Conservation (phyloP, 2,888 invertebrate genomes). For the Trilocha varians region DNA sequence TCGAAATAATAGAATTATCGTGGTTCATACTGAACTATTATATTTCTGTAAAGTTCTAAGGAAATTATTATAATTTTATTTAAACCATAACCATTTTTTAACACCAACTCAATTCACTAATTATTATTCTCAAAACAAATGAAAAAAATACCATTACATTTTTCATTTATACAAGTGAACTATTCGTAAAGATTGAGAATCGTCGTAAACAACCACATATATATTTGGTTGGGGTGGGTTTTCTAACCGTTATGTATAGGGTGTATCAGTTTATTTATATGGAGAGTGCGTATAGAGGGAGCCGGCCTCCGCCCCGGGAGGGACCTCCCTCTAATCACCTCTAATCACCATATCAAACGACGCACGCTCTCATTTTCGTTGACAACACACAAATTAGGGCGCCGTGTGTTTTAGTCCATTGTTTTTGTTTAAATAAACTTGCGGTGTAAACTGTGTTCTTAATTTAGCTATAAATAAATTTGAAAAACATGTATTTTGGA, state of each 20-base stretch:
- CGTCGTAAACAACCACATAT: slow-evolving; percentile 18
- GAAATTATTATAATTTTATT: not conserved
- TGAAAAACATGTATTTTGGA: no score
- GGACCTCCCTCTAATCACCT: slow-evolving; percentile 64
- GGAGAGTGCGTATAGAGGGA: slow-evolving; percentile 61
- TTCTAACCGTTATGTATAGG: slow-evolving; percentile 40
- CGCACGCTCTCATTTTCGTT: slow-evolving; percentile 64
- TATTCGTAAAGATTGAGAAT: slow-evolving; percentile 19
- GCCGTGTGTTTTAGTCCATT: slow-evolving; percentile 30
- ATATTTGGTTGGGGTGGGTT: slow-evolving; percentile 35
- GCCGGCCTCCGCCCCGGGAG: slow-evolving; percentile 29
- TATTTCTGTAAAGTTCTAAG: not conserved
- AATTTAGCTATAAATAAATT: no score
- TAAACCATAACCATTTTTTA: no score
- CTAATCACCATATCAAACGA: slow-evolving; percentile 74
- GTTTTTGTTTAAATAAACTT: slow-evolving; percentile 18
- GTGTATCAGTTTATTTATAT: slow-evolving; percentile 69
- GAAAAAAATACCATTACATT: not conserved
- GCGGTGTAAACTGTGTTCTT: not conserved
- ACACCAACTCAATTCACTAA: no score
- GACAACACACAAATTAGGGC: slow-evolving; percentile 65
- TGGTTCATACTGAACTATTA: no score
- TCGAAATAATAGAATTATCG: no score
- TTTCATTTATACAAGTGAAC: not conserved
- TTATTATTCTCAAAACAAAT: no score